Evolutionary conservation across 2,888 invertebrate species (phyloP), one percentile per base, ranked within the genome.

Genomic region (Stenodera caucasica): DNA sequence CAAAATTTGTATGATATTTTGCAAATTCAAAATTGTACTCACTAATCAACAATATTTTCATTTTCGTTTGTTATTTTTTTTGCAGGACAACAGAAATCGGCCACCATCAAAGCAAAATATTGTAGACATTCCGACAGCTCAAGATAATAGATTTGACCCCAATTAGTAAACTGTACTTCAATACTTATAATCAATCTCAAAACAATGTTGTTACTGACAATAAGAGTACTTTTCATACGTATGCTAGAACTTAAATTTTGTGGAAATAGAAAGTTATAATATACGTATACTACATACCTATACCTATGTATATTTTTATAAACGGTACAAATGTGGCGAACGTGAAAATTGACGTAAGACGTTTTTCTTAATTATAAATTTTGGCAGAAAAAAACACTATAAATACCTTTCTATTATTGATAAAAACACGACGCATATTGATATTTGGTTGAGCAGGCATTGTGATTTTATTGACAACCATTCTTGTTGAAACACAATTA

Each of bases 401-500:
- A 56, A 50, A 21, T 30, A 77, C 79, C 79, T 78, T 79, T 75
- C 78, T 70, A 60, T 75, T 77, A 21, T 60, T 60, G 57, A 78
- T 69, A 63, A 79, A 76, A 58, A 76, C 65, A 55, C 78, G 71
- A 57, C 78, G 73, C 69, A 77, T 73, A 58, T 72, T 78, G 49
- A 76, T 67, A 63, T 77, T 74, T 49, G 78, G 76, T 65, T 77
- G 75, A 33, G 72, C 72, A 66, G 76, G 75, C 78, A 78, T 74
- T 53, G 72, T 76, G 56, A 77, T 76, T 69, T 77, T 78, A 65
- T 78, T 78, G 60, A 79, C 78, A 72, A 78, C 79, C 79, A 79
- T 79, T 70, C 67, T 77, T 66, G 66, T 21, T 45, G 8, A 12
- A 12, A 57, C 37, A 35, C 8, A 58, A 21, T 21, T 49, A 30